phyloP scores from a whole-genome alignment of 2,797 vertebrate species.

The Tokudaia tokunoshimensis region DNA sequence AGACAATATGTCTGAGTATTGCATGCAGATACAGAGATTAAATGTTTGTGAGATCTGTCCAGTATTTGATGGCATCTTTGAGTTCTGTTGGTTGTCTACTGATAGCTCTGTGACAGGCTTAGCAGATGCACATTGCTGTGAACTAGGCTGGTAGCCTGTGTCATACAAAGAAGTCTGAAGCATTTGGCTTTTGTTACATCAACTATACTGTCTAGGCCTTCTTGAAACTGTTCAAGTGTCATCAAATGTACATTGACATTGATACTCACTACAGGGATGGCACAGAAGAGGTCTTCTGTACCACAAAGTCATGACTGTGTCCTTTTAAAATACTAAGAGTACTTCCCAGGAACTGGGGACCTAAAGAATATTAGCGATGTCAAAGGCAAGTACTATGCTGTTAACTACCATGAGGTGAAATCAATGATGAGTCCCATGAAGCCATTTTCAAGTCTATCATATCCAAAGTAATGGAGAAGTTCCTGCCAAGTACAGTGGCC shows the following conservation, averaged over 20 bases:
- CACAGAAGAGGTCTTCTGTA: slow-evolving; percentile 98
- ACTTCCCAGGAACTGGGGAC: slow-evolving; percentile 98
- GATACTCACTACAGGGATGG: slow-evolving; percentile 98
- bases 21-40: slow-evolving; percentile 99
- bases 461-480: slow-evolving; percentile 99
- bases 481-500: slow-evolving; percentile 97
- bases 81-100: slow-evolving; percentile 97
- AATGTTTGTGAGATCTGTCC: slow-evolving; percentile 98
- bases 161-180: slow-evolving; percentile 98
- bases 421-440: slow-evolving; percentile 97
- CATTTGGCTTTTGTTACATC: slow-evolving; percentile 98
- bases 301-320: slow-evolving; percentile 99
- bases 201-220: slow-evolving; percentile 98
- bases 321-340: slow-evolving; percentile 98
- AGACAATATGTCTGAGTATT: slow-evolving; percentile 99
- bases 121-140: slow-evolving; percentile 97
- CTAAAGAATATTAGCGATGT: slow-evolving; percentile 98
- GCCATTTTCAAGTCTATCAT: slow-evolving; percentile 97
- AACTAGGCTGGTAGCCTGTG: slow-evolving; percentile 98
- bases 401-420: slow-evolving; percentile 86
- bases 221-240: slow-evolving; percentile 97
- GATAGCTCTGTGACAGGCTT: slow-evolving; percentile 97
- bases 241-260: slow-evolving; percentile 99
- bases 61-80: slow-evolving; percentile 97
- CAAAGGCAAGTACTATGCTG: slow-evolving; percentile 97